Evolutionary conservation across 2,888 invertebrate species (phyloP).

Genomic region (Cosmorhoe ocellata): DNA sequence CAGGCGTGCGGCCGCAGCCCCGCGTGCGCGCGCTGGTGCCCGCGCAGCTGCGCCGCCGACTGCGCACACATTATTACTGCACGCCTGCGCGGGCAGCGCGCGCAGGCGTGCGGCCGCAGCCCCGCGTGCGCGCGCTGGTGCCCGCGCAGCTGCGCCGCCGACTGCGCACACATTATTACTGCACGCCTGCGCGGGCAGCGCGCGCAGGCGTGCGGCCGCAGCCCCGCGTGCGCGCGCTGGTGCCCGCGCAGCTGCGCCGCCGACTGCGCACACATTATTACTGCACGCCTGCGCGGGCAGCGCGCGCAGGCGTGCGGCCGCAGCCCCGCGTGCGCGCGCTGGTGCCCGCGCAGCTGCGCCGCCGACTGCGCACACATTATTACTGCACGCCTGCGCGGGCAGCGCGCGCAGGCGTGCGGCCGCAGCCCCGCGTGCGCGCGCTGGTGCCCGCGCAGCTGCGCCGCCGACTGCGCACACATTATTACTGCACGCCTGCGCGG

Average conservation of each 20-base stretch:
- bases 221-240: constrained; percentile 19
- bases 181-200: constrained; percentile 55
- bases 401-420: constrained; percentile 53
- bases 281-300: constrained; percentile 47
- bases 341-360: constrained; percentile 62
- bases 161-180: too few relatives aligned
- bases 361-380: too few relatives aligned
- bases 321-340: not conserved
- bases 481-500: constrained; percentile 33
- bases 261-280: too few relatives aligned
- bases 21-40: constrained; percentile 41
- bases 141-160: constrained; percentile 52
- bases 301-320: constrained; percentile 51
- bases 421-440: constrained; percentile 15
- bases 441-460: constrained; percentile 62
- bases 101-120: constrained; percentile 45
- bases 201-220: constrained; percentile 46
- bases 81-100: constrained; percentile 54
- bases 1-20: constrained; percentile 44
- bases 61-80: too few relatives aligned
- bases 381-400: constrained; percentile 41
- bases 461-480: too few relatives aligned
- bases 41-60: constrained; percentile 51
- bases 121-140: constrained; percentile 39
- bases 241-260: constrained; percentile 59